Conservation (phyloP, 2,113 vertebrate species). For the Microtus montanus region DNA sequence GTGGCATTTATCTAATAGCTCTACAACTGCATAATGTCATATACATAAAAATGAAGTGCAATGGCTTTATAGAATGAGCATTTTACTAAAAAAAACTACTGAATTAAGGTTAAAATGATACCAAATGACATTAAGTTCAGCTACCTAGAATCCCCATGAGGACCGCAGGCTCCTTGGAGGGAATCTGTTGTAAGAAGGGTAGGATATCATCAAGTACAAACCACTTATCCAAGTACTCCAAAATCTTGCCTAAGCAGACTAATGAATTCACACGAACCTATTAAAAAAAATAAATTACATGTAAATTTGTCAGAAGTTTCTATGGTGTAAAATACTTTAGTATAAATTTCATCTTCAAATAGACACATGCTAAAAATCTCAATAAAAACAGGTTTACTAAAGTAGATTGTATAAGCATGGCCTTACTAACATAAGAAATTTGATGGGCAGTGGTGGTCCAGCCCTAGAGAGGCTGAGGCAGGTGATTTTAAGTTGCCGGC, state of each 20-base stretch:
- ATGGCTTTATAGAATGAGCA: conserved; percentile 15
- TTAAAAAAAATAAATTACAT: conserved; percentile 64
- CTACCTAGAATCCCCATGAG: conserved; percentile 99
- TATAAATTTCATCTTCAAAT: conserved; percentile 43
- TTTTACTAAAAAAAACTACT: conserved; percentile 12
- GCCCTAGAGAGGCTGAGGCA: not conserved
- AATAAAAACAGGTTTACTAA: not conserved
- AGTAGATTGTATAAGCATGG: not conserved
- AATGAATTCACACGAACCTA: conserved; percentile 98
- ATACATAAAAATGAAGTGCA: conserved; percentile 7
- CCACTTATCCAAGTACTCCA: conserved; percentile 99
- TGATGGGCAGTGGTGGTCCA: not conserved
- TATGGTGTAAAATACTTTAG: conserved; percentile 37
- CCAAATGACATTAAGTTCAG: conserved; percentile 54
- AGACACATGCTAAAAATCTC: conserved; percentile 44
- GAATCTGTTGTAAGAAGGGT: conserved; percentile 98
- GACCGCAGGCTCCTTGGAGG: conserved; percentile 97
- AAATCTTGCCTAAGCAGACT: conserved; percentile 98
- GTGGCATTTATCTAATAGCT: conserved; percentile 1
- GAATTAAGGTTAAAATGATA: conserved; percentile 13
- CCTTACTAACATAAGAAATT: conserved; percentile 9
- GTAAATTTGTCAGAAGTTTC: conserved; percentile 56
- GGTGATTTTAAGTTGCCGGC: not conserved
- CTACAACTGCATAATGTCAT: conserved; percentile 18
- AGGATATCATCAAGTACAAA: conserved; percentile 98